phyloP scores from a whole-genome alignment of 2,113 vertebrate species.

The Eretmochelys imbricata region DNA sequence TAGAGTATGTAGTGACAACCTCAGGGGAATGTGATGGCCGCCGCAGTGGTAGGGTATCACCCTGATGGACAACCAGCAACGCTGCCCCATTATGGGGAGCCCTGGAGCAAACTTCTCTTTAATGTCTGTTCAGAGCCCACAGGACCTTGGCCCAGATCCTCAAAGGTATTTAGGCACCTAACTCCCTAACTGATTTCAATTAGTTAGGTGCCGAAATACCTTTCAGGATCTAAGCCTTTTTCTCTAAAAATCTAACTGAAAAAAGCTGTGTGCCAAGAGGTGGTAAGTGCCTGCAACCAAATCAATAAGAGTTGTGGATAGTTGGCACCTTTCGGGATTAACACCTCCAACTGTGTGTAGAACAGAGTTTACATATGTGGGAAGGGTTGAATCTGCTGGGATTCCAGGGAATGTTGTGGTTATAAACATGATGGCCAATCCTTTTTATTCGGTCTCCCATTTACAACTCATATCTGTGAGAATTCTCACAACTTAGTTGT shows the following conservation, averaged over 20 bases:
- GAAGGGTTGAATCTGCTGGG: background rate
- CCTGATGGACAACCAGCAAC: background rate
- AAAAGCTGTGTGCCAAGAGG: accelerated
- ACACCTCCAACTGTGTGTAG: background rate
- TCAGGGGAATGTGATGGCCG: background rate
- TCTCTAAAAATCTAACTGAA: background rate
- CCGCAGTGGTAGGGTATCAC: background rate
- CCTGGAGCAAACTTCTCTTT: background rate
- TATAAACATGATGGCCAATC: background rate
- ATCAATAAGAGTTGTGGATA: accelerated
- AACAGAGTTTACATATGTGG: background rate
- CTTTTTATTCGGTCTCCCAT: background rate
- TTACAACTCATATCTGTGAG: background rate
- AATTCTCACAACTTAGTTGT: background rate
- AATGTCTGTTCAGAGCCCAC: background rate
- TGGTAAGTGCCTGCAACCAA: accelerated
- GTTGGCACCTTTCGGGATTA: background rate
- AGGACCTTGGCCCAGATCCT: background rate
- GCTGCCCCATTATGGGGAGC: background rate
- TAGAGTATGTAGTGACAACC: background rate
- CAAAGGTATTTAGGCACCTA: background rate
- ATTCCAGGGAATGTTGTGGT: background rate
- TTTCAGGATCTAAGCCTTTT: background rate
- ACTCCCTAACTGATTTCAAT: background rate
- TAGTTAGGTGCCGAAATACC: background rate